phyloP scores from a whole-genome alignment of 2,113 vertebrate species.

The Pyrgilauda ruficollis region DNA sequence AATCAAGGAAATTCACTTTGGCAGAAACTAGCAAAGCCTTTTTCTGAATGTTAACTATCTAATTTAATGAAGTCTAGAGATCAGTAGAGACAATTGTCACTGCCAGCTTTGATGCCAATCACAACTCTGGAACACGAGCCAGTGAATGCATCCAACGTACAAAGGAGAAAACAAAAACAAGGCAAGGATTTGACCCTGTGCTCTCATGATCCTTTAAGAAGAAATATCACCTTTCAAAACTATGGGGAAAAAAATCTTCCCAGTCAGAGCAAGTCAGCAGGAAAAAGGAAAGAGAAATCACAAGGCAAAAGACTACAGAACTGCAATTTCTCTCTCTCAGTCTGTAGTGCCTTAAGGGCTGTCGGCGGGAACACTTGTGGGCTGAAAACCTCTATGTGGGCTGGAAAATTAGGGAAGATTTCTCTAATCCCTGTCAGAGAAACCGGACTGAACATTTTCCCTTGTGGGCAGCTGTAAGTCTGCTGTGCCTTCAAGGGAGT shows the following conservation, averaged over 20 bases:
- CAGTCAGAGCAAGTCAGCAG: neutral
- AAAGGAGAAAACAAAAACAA: conserved; percentile 43
- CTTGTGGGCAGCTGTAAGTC: neutral
- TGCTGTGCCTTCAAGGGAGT: neutral
- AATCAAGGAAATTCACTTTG: conserved; percentile 63
- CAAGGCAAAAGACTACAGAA: neutral
- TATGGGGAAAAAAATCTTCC: neutral
- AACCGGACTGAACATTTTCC: neutral
- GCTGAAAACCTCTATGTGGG: neutral
- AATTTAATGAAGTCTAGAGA: conserved; percentile 62
- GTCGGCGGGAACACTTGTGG: rapidly evolving
- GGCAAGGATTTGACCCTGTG: conserved; percentile 26
- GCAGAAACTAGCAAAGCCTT: conserved; percentile 54
- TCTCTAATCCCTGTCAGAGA: neutral
- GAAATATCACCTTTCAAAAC: conserved; percentile 19
- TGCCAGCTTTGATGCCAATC: conserved; percentile 59
- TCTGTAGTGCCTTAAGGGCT: neutral
- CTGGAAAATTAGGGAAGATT: neutral
- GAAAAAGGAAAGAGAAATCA: neutral
- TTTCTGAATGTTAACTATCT: conserved; percentile 59
- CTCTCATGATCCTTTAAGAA: neutral
- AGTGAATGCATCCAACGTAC: neutral
- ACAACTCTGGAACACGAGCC: neutral
- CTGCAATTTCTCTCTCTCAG: neutral
- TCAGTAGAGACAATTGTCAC: conserved; percentile 57